A percentile compares a stretch with the other conserved stretches of the same genome.
Evolutionary conservation across 2,113 vertebrate genomes (phyloP).

Genomic region (Talpa occidentalis): DNA sequence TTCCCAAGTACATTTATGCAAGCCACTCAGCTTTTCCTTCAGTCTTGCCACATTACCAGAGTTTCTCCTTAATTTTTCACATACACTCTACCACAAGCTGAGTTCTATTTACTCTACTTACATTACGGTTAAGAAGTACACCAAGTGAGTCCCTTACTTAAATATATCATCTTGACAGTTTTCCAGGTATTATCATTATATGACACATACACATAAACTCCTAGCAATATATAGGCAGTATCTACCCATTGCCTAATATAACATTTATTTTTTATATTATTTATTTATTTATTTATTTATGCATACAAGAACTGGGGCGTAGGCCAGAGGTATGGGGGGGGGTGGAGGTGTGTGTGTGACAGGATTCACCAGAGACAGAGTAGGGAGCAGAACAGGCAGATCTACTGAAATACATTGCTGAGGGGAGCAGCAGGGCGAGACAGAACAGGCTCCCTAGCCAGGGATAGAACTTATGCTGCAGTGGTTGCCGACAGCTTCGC

Average conservation of each 20-base stretch:
- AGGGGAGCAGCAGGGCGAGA: too few relatives aligned
- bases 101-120: background rate
- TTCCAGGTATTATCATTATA: slow-evolving; percentile 9
- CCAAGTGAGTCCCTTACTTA: background rate
- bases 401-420: too few relatives aligned
- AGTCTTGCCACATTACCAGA: background rate
- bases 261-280: too few relatives aligned
- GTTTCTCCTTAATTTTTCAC: background rate
- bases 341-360: too few relatives aligned
- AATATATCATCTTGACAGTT: background rate
- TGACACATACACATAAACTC: slow-evolving; percentile 1
- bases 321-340: too few relatives aligned
- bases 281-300: too few relatives aligned
- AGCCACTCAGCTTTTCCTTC: background rate
- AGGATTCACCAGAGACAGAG: too few relatives aligned
- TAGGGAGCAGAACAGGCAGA: too few relatives aligned
- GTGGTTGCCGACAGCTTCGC: too few relatives aligned
- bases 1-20: background rate
- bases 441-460: too few relatives aligned
- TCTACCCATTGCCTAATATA: background rate
- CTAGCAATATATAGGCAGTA: background rate
- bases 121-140: background rate
- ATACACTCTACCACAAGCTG: background rate
- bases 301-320: too few relatives aligned
- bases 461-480: too few relatives aligned